Conservation (phyloP, 2,888 invertebrate species). For the Endotricha flammealis region DNA sequence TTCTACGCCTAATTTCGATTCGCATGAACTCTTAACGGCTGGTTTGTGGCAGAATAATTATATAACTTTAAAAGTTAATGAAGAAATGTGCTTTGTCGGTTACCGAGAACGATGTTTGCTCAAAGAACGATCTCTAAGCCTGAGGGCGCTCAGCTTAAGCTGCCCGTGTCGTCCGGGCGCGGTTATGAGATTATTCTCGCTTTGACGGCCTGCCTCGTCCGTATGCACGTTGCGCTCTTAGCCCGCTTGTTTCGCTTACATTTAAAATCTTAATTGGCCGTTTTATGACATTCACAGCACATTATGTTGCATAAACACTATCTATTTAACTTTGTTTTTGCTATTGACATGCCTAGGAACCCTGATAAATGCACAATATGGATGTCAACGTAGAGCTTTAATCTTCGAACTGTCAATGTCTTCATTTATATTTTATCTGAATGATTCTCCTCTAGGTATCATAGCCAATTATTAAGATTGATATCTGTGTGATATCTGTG, state of each 20-base stretch:
- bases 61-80: conserved; percentile 41
- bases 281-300: conserved; percentile 44
- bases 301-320: no score
- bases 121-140: conserved; percentile 61
- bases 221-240: conserved; percentile 53
- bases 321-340: no score
- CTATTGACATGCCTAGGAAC: no score
- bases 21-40: conserved; percentile 40
- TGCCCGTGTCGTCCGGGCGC: conserved; percentile 55
- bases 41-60: conserved; percentile 35
- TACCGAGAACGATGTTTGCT: conserved; percentile 34
- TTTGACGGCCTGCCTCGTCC: conserved; percentile 56
- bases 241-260: conserved; percentile 43
- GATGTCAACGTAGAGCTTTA: no score
- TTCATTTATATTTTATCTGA: no score
- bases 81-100: conserved; percentile 35
- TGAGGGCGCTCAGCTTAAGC: conserved; percentile 60
- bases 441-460: no score
- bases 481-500: no score
- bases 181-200: conserved; percentile 73
- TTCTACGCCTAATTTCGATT: conserved; percentile 47
- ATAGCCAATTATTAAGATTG: no score
- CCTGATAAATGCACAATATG: no score
- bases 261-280: conserved; percentile 60
- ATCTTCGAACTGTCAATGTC: no score